Evolutionary conservation across 2,888 invertebrate genomes (phyloP).

Genomic region (Ypsolopha sequella): DNA sequence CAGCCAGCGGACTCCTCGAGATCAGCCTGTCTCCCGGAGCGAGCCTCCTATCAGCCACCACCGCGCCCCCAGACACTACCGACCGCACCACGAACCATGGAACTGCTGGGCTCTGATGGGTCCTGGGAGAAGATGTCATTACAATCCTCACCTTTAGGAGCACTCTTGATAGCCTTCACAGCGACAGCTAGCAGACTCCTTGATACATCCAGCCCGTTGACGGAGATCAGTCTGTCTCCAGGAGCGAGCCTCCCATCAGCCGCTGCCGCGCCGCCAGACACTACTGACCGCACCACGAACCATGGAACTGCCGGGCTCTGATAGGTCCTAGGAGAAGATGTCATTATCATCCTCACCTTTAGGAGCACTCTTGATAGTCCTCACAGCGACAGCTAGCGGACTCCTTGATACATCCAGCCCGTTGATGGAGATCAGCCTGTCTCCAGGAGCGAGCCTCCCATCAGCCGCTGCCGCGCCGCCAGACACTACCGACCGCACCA

Average conservation of each 20-base stretch:
- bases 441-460: slow-evolving; percentile 91
- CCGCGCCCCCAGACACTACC: slow-evolving; percentile 92
- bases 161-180: slow-evolving; percentile 89
- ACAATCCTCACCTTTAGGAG: slow-evolving; percentile 82
- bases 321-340: slow-evolving; percentile 81
- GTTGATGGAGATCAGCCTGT: slow-evolving; percentile 83
- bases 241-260: slow-evolving; percentile 89
- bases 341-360: too few relatives aligned
- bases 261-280: slow-evolving; percentile 93
- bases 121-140: slow-evolving; percentile 78
- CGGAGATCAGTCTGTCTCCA: slow-evolving; percentile 87
- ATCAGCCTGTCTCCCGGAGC: slow-evolving; percentile 91
- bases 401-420: too few relatives aligned
- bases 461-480: slow-evolving; percentile 93
- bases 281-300: slow-evolving; percentile 94
- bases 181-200: slow-evolving; percentile 86
- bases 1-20: slow-evolving; percentile 83
- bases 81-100: slow-evolving; percentile 95
- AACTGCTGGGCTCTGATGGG: slow-evolving; percentile 88
- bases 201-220: too few relatives aligned
- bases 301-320: slow-evolving; percentile 89
- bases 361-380: slow-evolving; percentile 87
- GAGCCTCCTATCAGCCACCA: slow-evolving; percentile 87
- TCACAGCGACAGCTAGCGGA: slow-evolving; percentile 87
- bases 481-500: slow-evolving; percentile 91